phyloP scores from a whole-genome alignment of 2,888 invertebrate species.

The Machimus rusticus region DNA sequence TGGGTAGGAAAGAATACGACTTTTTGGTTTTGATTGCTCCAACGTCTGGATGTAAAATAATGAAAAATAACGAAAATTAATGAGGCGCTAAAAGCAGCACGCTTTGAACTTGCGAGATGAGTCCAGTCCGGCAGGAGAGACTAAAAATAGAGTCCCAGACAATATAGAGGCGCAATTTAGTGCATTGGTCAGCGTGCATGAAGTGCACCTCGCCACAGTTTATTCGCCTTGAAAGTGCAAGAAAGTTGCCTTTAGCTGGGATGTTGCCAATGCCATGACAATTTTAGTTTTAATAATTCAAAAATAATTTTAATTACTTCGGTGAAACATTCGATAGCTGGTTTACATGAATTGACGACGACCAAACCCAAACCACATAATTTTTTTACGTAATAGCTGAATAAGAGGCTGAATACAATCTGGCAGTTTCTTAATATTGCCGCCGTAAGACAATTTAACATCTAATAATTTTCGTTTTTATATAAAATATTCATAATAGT shows the following conservation, averaged over 20 bases:
- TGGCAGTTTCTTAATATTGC: no score
- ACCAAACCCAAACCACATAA: neutral
- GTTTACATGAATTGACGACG: neutral
- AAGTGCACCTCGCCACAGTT: neutral
- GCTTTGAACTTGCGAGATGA: neutral
- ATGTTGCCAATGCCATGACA: neutral
- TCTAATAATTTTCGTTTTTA: no score
- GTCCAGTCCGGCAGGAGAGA: neutral
- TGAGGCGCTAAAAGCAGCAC: slow-evolving; percentile 9
- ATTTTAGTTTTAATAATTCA: neutral
- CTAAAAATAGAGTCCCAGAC: neutral
- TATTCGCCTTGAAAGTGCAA: neutral
- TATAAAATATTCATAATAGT: no score
- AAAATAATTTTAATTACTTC: neutral
- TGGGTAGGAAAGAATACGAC: neutral
- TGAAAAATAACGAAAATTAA: slow-evolving; percentile 20
- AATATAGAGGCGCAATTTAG: neutral
- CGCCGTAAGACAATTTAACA: no score
- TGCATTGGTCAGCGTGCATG: neutral
- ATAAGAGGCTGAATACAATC: neutral
- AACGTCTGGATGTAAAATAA: neutral
- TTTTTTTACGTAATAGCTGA: neutral
- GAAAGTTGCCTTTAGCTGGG: neutral
- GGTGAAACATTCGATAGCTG: neutral
- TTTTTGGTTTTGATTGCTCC: neutral